Conservation (phyloP, 2,113 vertebrate species). For the Oostethus manadensis region DNA sequence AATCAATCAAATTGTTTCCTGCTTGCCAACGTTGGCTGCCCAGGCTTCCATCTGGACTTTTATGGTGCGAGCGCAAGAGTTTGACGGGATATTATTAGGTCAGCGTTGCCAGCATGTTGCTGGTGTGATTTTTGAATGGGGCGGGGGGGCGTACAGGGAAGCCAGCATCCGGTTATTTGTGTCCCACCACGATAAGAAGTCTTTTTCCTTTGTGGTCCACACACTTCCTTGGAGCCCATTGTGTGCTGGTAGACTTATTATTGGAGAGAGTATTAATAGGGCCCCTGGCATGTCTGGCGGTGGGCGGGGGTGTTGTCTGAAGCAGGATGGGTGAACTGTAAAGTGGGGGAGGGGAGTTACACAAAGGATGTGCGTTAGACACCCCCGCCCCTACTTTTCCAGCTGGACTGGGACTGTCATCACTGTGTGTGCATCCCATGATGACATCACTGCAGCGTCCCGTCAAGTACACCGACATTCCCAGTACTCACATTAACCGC, state of each 20-base stretch:
- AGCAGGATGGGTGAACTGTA: conserved; percentile 28
- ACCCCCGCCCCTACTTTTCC: conserved; percentile 32
- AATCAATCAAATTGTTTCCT: too few species aligned
- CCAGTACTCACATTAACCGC: conserved; percentile 4
- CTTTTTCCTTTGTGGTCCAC: conserved; percentile 61
- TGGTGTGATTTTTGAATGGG: neutral
- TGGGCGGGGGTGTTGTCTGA: conserved; percentile 15
- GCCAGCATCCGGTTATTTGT: conserved; percentile 51
- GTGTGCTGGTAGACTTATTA: conserved; percentile 61
- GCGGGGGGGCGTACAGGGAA: conserved; percentile 42
- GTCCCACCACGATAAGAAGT: conserved; percentile 67
- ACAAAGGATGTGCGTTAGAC: conserved; percentile 56
- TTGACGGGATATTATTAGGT: conserved; percentile 3
- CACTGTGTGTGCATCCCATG: conserved; percentile 21
- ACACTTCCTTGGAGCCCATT: conserved; percentile 52
- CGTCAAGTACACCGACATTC: conserved; percentile 37
- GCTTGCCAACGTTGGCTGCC: too few species aligned
- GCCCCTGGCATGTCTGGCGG: conserved; percentile 36
- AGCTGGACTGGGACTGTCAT: conserved; percentile 39
- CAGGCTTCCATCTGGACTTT: too few species aligned
- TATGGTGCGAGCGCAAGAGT: neutral
- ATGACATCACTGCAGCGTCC: conserved; percentile 52
- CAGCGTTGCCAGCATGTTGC: too few species aligned
- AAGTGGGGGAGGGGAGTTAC: conserved; percentile 25
- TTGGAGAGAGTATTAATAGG: conserved; percentile 66